Base-by-base conservation (phyloP, 2,888 invertebrate species). In the Gandaritis pyraliata region DNA sequence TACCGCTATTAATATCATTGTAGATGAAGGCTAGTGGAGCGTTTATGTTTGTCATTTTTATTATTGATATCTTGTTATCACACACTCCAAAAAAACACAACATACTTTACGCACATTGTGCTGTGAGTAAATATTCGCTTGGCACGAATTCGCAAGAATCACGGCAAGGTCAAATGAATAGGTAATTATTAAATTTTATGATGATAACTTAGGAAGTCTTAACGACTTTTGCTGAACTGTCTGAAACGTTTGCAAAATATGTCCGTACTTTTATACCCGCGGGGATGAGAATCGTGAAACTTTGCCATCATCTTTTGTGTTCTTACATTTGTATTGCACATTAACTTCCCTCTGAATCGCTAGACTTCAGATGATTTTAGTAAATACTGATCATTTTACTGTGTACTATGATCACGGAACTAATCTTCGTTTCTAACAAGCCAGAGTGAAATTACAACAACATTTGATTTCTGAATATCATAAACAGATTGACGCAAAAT, bases 171-270 rank as follows among this genome's bases (percentile, higher is more conserved):
- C 74, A 71, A 69, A 69, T 68, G 68, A 75, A 75, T 74, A 68
- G 71, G 76, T 82, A 78, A 81, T 83, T 83, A 79, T 74, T 73
- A 80, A 80, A 79, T 77, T 76, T 77, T 81, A 80, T 76, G 78
- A 81, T 79, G 83, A 80, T 77, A 74, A 76, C 72, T 76, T 72
- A 71, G 66, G 61, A 66, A 74, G 71, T 74, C 72, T 72, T 73
- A 72, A 71, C 71, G 74, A 75, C 70, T 66, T 75, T 69, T 58
- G 61, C 50, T 71, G 68, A 71, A 73, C 72, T 69, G 67, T 64
- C 64, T 59, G 66, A 66, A 72, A 71, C 67, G 66, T 71, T 69
- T 66, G 66, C 68, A 63, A 69, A 71, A 73, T 72, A 68, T 69
- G 68, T 63, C 61, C 39, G 51, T 65, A 62, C 59, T 67, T 69